Evolutionary conservation across 2,797 vertebrate genomes (phyloP).

Genomic region (Buphagus erythrorhynchus): DNA sequence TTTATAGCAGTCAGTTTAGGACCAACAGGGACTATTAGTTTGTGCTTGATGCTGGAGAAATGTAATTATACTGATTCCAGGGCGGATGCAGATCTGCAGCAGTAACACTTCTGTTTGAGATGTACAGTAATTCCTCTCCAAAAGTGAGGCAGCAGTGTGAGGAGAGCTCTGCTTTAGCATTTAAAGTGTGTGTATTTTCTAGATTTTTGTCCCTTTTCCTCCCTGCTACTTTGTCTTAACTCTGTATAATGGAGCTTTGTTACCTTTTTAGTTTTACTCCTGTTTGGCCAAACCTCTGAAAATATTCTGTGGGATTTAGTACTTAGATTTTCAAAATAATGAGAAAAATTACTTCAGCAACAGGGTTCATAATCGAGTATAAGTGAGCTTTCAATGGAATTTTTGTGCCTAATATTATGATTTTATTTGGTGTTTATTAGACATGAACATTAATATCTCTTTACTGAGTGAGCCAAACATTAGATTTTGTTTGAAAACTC

Average conservation of each 20-base stretch:
- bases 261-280: not conserved
- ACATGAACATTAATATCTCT: not conserved
- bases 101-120: not conserved
- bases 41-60: not conserved
- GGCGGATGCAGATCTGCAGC: rapidly evolving
- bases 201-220: not conserved
- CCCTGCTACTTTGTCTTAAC: not conserved
- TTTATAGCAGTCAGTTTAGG: not conserved
- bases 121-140: not conserved
- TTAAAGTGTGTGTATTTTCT: not conserved
- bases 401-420: not conserved
- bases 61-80: not conserved
- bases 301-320: not conserved
- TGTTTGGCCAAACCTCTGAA: not conserved
- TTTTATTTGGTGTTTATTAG: not conserved
- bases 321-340: not conserved
- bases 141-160: not conserved
- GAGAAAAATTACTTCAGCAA: not conserved
- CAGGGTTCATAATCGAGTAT: not conserved
- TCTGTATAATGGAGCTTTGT: not conserved
- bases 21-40: not conserved
- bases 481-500: not conserved
- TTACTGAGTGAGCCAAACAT: not conserved
- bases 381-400: not conserved
- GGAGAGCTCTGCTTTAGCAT: not conserved